Evolutionary conservation across 2,113 vertebrate genomes (phyloP).

Genomic region (Corythoichthys intestinalis): DNA sequence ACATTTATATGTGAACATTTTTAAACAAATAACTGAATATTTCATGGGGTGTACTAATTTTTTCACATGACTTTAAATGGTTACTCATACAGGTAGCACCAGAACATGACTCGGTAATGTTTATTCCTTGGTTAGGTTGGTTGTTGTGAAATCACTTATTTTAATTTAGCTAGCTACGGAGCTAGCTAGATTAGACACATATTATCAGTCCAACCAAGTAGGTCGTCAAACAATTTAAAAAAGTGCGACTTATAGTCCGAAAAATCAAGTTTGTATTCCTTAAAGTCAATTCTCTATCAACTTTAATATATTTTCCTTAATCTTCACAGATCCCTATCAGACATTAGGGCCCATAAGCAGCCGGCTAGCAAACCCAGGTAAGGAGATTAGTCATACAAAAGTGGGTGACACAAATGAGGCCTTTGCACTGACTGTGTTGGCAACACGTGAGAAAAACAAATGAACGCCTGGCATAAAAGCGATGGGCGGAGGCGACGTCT

Average conservation of each 20-base stretch:
- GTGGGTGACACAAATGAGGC: constrained; percentile 57
- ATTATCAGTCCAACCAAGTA: too few species aligned
- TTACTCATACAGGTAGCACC: too few species aligned
- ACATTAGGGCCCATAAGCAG: constrained; percentile 94
- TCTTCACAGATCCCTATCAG: constrained; percentile 88
- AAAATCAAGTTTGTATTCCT: background rate
- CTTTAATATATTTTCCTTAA: constrained; percentile 22
- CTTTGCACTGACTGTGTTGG: constrained; percentile 70
- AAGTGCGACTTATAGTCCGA: background rate
- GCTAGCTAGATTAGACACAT: too few species aligned
- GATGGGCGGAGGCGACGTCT: constrained; percentile 32
- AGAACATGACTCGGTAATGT: too few species aligned
- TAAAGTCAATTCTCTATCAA: background rate
- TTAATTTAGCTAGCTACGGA: too few species aligned
- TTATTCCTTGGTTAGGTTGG: too few species aligned
- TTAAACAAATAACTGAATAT: too few species aligned
- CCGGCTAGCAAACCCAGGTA: constrained; percentile 97
- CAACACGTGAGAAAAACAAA: constrained; percentile 15
- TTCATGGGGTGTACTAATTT: too few species aligned
- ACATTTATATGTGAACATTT: too few species aligned
- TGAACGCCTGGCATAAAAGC: constrained; percentile 16
- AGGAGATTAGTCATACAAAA: constrained; percentile 37
- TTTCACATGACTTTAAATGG: too few species aligned
- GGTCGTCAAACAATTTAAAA: background rate
- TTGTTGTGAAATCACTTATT: too few species aligned